phyloP scores from a whole-genome alignment of 2,888 invertebrate genomes.

The Zygogramma bicolorata region DNA sequence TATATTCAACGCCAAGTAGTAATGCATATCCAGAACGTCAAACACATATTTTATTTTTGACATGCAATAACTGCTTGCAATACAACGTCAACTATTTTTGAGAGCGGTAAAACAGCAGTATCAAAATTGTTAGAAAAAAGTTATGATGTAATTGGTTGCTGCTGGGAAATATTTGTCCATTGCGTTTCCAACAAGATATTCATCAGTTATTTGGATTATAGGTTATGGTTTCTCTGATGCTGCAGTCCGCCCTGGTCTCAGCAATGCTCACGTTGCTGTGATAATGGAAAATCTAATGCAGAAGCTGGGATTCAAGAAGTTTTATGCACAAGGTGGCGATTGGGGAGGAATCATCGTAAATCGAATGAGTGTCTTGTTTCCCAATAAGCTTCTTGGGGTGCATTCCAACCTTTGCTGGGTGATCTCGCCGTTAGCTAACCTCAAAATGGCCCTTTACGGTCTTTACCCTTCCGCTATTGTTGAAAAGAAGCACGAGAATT shows the following conservation, averaged over 20 bases:
- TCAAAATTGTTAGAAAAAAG: no score
- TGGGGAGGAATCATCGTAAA: slow-evolving; percentile 80
- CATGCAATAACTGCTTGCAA: no score
- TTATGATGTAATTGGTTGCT: no score
- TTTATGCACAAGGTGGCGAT: slow-evolving; percentile 84
- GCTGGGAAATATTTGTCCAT: no score
- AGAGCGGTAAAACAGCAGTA: no score
- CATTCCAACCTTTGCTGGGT: slow-evolving; percentile 71
- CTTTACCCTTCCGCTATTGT: slow-evolving; percentile 63
- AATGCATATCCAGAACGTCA: no score
- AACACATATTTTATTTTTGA: no score
- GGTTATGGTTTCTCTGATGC: slow-evolving; percentile 64
- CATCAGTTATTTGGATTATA: slow-evolving; percentile 11
- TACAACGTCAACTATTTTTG: no score
- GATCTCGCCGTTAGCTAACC: slow-evolving; percentile 25
- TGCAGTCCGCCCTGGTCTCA: slow-evolving; percentile 74
- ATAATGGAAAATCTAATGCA: slow-evolving; percentile 79
- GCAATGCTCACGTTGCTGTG: slow-evolving; percentile 70
- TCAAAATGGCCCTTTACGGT: slow-evolving; percentile 41
- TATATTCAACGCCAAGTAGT: no score
- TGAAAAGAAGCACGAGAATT: slow-evolving; percentile 67
- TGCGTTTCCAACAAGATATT: no score
- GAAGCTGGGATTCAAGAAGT: slow-evolving; percentile 75
- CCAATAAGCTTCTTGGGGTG: slow-evolving; percentile 70
- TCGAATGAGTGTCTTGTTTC: slow-evolving; percentile 75